Evolutionary conservation across 2,113 vertebrate genomes (phyloP).

Genomic region (Pampusana beccarii): DNA sequence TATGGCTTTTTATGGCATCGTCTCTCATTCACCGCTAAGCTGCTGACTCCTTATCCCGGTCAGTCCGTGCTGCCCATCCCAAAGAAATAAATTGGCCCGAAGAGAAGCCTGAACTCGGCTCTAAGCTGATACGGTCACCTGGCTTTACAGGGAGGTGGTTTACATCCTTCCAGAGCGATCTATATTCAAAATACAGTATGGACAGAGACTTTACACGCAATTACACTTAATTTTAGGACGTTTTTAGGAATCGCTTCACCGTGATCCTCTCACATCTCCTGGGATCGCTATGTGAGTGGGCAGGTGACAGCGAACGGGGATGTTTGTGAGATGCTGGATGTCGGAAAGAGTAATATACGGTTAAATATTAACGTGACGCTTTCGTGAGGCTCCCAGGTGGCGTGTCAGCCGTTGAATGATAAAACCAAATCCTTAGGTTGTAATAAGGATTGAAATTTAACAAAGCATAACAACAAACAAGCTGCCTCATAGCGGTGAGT

Average conservation of each 20-base stretch:
- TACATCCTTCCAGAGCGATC: not conserved
- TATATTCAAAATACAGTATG: not conserved
- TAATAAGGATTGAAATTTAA: slow-evolving; percentile 32
- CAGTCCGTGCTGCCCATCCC: not conserved
- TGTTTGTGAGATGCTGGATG: slow-evolving; percentile 35
- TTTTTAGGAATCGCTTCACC: not conserved
- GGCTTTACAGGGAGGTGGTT: not conserved
- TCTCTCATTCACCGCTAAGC: not conserved
- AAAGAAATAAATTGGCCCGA: not conserved
- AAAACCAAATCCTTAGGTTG: slow-evolving; percentile 28
- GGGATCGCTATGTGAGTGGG: not conserved
- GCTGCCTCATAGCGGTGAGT: not conserved
- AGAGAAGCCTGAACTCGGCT: not conserved
- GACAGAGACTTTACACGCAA: rapidly evolving
- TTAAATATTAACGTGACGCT: slow-evolving; percentile 50
- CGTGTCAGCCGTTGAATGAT: not conserved
- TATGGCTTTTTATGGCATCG: not conserved
- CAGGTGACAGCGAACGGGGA: not conserved
- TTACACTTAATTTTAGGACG: not conserved
- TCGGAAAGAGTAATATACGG: not conserved
- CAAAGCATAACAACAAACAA: not conserved
- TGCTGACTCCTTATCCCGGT: not conserved
- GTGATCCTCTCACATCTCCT: not conserved
- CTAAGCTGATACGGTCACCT: not conserved
- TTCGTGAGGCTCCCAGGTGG: slow-evolving; percentile 12